Percentiles rank a stretch among this genome's conserved stretches.
phyloP scores from a whole-genome alignment of 1,140 invertebrate genomes.

The Lepidurus apus region DNA sequence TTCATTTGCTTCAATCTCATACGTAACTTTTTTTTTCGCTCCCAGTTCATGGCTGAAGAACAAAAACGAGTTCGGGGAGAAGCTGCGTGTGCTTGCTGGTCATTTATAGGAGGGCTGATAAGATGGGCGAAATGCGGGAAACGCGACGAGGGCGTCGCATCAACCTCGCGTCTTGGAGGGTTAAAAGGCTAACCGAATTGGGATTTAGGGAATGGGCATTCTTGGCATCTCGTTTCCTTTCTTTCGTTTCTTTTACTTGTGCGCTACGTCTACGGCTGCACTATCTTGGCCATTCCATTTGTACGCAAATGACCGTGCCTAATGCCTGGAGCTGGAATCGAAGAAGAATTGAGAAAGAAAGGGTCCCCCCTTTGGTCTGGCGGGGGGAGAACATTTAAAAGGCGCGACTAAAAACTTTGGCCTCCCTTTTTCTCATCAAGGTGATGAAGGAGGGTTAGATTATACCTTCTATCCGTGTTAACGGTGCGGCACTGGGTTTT shows the following conservation, averaged over 20 bases:
- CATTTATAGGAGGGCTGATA: not conserved
- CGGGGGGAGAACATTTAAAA: too few relatives aligned
- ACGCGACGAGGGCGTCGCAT: not conserved
- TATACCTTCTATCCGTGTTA: too few relatives aligned
- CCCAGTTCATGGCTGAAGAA: not conserved
- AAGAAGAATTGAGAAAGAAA: too few relatives aligned
- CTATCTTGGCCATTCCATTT: not conserved
- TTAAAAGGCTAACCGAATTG: conserved; percentile 4
- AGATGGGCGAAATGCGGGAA: not conserved
- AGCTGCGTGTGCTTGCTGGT: conserved; percentile 1
- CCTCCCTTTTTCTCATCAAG: too few relatives aligned
- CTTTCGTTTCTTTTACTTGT: too few relatives aligned
- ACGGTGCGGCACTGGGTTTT: too few relatives aligned
- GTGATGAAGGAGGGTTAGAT: too few relatives aligned
- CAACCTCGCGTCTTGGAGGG: not conserved
- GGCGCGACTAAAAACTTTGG: too few relatives aligned
- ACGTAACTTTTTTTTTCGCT: not conserved
- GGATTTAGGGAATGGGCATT: not conserved
- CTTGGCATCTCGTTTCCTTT: too few relatives aligned
- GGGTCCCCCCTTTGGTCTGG: too few relatives aligned
- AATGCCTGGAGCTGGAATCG: too few relatives aligned
- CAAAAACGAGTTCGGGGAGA: not conserved
- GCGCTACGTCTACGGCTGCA: not conserved
- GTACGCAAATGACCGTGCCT: not conserved
- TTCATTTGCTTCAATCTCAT: not conserved